Conservation (phyloP, 2,888 invertebrate species). For the Hirudinaria manillensis region DNA sequence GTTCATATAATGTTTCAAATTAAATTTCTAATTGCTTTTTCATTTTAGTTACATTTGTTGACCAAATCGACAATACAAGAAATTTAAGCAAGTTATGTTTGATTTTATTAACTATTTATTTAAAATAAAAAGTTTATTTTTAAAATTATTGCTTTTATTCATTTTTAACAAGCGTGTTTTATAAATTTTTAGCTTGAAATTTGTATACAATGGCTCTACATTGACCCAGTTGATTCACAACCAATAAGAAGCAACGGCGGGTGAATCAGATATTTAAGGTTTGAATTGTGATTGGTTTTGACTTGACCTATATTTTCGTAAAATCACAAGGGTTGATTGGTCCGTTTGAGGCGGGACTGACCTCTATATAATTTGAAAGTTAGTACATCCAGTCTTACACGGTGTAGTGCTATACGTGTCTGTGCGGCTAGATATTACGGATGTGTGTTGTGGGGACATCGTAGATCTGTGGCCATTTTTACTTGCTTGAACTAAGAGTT, state of each 20-base stretch:
- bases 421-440: not conserved
- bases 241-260: constrained; percentile 20
- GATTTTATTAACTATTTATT: not conserved
- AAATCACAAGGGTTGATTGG: constrained; percentile 25
- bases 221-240: not conserved
- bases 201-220: constrained; percentile 12
- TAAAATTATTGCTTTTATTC: not conserved
- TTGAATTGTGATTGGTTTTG: not conserved
- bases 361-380: constrained; percentile 20
- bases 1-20: no score
- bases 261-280: constrained; percentile 5
- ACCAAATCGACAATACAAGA: no score
- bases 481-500: not conserved
- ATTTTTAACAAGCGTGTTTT: not conserved
- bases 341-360: constrained; percentile 24
- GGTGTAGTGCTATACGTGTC: not conserved
- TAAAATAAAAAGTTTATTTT: not conserved
- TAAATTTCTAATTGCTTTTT: no score
- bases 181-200: not conserved
- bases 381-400: not conserved
- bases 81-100: not conserved
- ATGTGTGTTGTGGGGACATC: not conserved
- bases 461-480: not conserved
- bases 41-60: no score
- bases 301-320: constrained; percentile 10